phyloP scores from a whole-genome alignment of 1,140 invertebrate species.

The Drosophila serrata region DNA sequence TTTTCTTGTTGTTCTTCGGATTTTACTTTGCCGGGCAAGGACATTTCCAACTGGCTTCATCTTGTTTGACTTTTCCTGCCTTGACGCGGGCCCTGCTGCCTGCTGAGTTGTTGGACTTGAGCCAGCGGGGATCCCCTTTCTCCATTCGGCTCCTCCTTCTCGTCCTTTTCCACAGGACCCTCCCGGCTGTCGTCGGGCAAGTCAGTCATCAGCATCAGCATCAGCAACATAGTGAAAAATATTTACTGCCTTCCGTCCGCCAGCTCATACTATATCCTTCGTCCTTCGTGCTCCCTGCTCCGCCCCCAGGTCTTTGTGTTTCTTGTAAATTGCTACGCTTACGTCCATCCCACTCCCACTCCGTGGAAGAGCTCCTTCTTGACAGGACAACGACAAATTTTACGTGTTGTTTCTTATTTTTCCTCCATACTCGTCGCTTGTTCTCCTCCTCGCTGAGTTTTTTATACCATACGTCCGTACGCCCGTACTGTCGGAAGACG shows the following conservation, averaged over 20 bases:
- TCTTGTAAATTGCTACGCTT: conserved; percentile 58
- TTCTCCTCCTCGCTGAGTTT: conserved; percentile 13
- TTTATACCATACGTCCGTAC: too few relatives aligned
- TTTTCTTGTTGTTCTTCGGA: conserved; percentile 21
- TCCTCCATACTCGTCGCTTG: conserved; percentile 28
- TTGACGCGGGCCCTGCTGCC: conserved; percentile 53
- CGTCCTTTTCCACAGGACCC: not conserved
- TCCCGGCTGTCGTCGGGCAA: conserved; percentile 50
- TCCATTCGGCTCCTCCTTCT: not conserved
- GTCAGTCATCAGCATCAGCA: conserved; percentile 61
- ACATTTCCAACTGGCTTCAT: conserved; percentile 64
- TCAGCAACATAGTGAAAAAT: conserved; percentile 63
- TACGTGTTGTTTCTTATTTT: conserved; percentile 70
- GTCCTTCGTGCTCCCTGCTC: not conserved
- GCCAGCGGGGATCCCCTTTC: conserved; percentile 9
- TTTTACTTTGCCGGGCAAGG: conserved; percentile 50
- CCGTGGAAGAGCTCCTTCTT: conserved; percentile 22
- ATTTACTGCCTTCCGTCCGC: conserved; percentile 60
- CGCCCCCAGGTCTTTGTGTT: conserved; percentile 15
- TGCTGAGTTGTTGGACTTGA: conserved; percentile 55
- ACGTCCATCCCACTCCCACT: conserved; percentile 37
- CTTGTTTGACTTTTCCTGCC: conserved; percentile 64
- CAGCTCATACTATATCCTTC: not conserved
- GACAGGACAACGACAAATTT: conserved; percentile 69
- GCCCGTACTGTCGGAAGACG: conserved; percentile 26